Conservation (phyloP, 1,140 invertebrate genomes). For the Drosophila kepulauana region DNA sequence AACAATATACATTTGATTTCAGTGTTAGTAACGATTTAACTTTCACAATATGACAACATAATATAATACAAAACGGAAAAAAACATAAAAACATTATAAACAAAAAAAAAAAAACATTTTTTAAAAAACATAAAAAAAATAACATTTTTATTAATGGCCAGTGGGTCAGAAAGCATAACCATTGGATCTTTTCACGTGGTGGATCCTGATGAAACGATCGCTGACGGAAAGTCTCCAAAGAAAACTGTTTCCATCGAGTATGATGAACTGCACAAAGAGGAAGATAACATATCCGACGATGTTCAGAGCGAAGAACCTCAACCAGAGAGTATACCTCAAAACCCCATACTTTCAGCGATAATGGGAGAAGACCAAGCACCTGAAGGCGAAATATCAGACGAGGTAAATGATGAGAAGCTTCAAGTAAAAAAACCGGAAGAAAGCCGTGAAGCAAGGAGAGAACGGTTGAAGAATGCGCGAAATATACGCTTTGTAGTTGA, state of each 20-base stretch:
- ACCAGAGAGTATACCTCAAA: too few species aligned
- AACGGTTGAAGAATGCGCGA: background rate
- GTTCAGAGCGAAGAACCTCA: too few species aligned
- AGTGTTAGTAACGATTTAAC: background rate
- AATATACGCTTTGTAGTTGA: background rate
- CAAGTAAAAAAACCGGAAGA: background rate
- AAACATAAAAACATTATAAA: background rate
- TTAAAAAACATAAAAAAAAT: background rate
- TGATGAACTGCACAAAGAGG: too few species aligned
- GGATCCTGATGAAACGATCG: background rate
- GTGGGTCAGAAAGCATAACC: background rate
- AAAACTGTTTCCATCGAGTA: background rate
- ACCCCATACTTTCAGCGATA: too few species aligned
- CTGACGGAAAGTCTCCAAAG: background rate
- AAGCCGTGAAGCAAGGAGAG: background rate
- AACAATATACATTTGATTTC: background rate
- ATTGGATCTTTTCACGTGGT: background rate
- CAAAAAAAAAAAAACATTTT: background rate
- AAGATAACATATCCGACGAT: too few species aligned
- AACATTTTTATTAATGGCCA: background rate
- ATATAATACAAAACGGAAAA: background rate
- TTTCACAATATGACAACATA: background rate
- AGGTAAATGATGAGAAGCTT: background rate
- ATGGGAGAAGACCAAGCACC: too few species aligned
- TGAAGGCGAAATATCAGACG: background rate